These are phyloP conservation scores for Xylocopa sonorina DNA, from an alignment of 1,140 invertebrate genomes.

Conservation along the genomic window DNA sequence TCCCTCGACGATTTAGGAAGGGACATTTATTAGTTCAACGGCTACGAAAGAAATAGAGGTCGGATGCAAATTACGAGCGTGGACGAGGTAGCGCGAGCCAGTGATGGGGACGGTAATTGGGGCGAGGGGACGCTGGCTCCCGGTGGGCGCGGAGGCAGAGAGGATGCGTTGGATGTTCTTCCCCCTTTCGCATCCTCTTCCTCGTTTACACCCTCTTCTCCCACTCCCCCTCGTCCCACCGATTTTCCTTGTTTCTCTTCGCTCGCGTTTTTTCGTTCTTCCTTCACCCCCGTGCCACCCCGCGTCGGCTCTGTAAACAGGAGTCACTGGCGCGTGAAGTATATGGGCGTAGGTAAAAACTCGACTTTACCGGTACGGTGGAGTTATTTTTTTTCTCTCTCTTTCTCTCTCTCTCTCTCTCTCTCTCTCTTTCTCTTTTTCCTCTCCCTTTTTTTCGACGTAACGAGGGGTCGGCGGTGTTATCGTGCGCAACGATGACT, in stretches of 20 bases:
- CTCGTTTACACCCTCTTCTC: slow-evolving; percentile 34
- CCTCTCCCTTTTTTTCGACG: slow-evolving; percentile 16
- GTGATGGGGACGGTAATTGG: slow-evolving; percentile 65
- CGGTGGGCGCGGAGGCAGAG: slow-evolving; percentile 25
- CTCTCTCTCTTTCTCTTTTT: no score
- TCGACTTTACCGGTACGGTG: slow-evolving; percentile 10
- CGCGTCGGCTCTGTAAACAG: slow-evolving; percentile 35
- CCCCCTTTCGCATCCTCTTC: slow-evolving; percentile 39
- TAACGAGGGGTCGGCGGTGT: slow-evolving; percentile 50
- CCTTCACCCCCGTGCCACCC: neutral
- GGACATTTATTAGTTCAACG: slow-evolving; percentile 24
- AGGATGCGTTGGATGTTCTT: slow-evolving; percentile 46
- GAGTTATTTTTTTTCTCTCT: slow-evolving; percentile 5
- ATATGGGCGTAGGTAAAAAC: slow-evolving; percentile 33
- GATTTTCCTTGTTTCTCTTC: slow-evolving; percentile 33
- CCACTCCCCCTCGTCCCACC: neutral
- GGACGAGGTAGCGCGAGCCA: slow-evolving; percentile 51
- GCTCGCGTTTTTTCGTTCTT: slow-evolving; percentile 19
- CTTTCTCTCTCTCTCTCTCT: no score
- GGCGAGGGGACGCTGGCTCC: slow-evolving; percentile 58
- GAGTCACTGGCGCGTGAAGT: slow-evolving; percentile 51
- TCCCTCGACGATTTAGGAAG: neutral
- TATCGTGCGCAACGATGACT: slow-evolving; percentile 53
- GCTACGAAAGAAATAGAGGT: slow-evolving; percentile 62
- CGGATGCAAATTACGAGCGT: slow-evolving; percentile 65